Evolutionary conservation across 1,140 invertebrate genomes (phyloP).

Genomic region (Pseudachorutes palmiensis): DNA sequence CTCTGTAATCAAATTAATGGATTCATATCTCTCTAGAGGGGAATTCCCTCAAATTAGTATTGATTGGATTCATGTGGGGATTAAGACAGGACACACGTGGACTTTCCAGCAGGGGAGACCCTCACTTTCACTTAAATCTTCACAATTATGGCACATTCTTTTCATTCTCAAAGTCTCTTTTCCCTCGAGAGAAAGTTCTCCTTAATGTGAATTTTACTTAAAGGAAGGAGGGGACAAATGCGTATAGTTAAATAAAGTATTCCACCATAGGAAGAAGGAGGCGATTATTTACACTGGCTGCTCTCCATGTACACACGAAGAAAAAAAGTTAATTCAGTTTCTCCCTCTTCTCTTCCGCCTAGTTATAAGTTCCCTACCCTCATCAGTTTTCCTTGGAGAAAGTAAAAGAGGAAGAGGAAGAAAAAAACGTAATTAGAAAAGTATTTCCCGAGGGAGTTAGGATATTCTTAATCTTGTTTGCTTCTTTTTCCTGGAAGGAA

Average conservation of each 20-base stretch:
- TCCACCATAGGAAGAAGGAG: constrained; percentile 23
- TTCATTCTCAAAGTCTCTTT: not conserved
- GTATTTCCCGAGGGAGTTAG: not conserved
- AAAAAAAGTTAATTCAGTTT: constrained; percentile 1
- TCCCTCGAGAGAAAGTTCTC: constrained; percentile 6
- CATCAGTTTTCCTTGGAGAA: not conserved
- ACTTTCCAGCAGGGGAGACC: not conserved
- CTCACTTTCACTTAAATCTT: constrained; percentile 7
- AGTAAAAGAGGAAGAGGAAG: not conserved
- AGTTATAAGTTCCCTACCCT: not conserved
- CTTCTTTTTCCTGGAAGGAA: not conserved
- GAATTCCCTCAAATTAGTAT: constrained; percentile 1
- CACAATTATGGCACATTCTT: constrained; percentile 13
- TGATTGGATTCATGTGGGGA: not conserved
- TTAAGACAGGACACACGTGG: not conserved
- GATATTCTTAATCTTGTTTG: constrained; percentile 7
- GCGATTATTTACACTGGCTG: constrained; percentile 1
- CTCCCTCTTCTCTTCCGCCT: not conserved
- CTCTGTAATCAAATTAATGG: constrained; percentile 18
- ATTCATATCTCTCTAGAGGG: not conserved
- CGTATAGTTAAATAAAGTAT: too few relatives aligned
- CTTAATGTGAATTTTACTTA: constrained; percentile 5
- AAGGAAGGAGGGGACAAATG: constrained; percentile 9
- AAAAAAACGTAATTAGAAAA: constrained; percentile 2
- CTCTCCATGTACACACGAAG: not conserved